These are phyloP conservation scores for Himalopsyche anomala DNA, from an alignment of 2,888 invertebrate species.

Conservation along the genomic window DNA sequence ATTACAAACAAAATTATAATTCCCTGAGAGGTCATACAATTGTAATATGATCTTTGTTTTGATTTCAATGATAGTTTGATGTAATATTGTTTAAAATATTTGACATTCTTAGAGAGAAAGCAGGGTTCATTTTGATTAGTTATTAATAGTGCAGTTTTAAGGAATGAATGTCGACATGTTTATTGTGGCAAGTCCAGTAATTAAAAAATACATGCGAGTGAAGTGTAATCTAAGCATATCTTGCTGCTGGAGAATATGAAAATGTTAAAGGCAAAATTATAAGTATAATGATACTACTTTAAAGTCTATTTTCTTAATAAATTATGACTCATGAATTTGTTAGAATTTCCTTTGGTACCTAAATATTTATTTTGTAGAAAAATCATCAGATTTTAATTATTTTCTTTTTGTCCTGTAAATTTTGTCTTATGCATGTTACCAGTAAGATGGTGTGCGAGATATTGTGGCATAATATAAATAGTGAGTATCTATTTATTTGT, in stretches of 20 bases:
- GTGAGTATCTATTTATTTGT: background rate
- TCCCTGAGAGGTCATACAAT: background rate
- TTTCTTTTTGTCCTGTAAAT: background rate
- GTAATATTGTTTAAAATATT: constrained; percentile 29
- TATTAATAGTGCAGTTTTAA: constrained; percentile 5
- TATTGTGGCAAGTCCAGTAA: background rate
- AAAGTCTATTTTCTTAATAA: constrained; percentile 29
- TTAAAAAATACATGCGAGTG: background rate
- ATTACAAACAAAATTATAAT: constrained; percentile 13
- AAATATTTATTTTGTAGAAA: background rate
- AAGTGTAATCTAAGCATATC: background rate
- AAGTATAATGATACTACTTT: constrained; percentile 17
- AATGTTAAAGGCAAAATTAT: background rate
- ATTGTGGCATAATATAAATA: background rate
- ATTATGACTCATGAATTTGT: background rate
- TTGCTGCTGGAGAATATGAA: background rate
- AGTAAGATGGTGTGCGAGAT: background rate
- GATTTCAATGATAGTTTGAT: background rate
- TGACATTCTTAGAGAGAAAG: constrained; percentile 35
- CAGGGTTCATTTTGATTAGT: background rate
- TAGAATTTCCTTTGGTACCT: no score
- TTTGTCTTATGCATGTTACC: background rate
- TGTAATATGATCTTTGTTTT: constrained; percentile 3
- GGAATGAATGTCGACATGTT: background rate
- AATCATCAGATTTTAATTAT: background rate